A percentile compares a stretch with the other conserved stretches of the same genome.
Conservation (phyloP, 2,888 invertebrate species). For the Cantharis rustica region DNA sequence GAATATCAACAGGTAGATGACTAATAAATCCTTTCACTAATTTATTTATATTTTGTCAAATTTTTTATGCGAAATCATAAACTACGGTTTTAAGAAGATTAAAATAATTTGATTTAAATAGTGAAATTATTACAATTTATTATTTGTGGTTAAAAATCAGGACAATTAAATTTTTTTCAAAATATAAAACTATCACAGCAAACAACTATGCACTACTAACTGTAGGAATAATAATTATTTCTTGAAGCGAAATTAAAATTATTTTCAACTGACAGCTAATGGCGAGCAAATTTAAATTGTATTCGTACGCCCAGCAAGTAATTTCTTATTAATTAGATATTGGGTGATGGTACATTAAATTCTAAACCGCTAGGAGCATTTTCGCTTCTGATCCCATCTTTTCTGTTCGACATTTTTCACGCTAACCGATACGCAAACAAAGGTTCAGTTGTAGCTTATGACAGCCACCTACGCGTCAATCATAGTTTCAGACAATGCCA, state of each 20-base stretch:
- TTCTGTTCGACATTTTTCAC: too few relatives aligned
- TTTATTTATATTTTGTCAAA: neutral
- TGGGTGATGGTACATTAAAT: neutral
- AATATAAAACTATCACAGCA: neutral
- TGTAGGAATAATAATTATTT: neutral
- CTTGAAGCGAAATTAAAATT: neutral
- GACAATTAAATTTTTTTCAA: neutral
- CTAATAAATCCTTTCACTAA: slow-evolving; percentile 7
- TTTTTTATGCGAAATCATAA: neutral
- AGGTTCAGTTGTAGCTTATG: too few relatives aligned
- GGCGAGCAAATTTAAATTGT: neutral
- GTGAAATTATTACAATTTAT: neutral
- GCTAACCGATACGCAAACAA: too few relatives aligned
- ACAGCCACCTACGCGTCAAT: too few relatives aligned
- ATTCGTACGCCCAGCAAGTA: neutral
- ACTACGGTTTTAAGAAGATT: neutral
- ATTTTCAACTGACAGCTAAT: neutral
- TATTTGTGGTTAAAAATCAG: neutral
- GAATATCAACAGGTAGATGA: slow-evolving; percentile 15
- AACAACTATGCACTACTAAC: slow-evolving; percentile 1
- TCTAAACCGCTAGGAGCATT: too few relatives aligned
- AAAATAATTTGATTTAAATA: neutral
- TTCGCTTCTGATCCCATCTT: too few relatives aligned
- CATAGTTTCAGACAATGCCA: too few relatives aligned
- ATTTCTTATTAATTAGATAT: neutral